Conservation (phyloP, 2,797 vertebrate species). For the Alectoris magna region DNA sequence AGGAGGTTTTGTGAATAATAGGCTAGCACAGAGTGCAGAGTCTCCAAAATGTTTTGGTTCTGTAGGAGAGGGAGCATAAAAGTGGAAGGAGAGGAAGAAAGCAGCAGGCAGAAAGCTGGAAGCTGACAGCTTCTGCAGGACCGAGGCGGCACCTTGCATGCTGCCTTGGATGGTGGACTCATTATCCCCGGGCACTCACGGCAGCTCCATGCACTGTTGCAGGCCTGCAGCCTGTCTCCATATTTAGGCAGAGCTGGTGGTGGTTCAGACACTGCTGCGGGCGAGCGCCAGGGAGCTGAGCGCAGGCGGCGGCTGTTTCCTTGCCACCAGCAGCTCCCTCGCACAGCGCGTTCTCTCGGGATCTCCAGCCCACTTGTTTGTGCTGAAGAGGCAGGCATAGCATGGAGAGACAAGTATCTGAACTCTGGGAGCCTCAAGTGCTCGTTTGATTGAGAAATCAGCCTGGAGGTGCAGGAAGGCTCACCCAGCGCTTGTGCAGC, state of each 20-base stretch:
- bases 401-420: conserved; percentile 46
- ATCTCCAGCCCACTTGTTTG: conserved; percentile 38
- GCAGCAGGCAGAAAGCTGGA: neutral
- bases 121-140: neutral
- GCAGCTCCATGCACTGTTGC: neutral
- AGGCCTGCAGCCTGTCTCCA: conserved; percentile 24
- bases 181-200: neutral
- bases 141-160: neutral
- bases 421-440: conserved; percentile 51
- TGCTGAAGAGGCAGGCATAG: conserved; percentile 26
- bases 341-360: neutral
- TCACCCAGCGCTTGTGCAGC: conserved; percentile 15
- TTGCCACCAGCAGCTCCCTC: neutral
- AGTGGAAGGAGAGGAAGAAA: neutral
- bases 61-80: neutral
- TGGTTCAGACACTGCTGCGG: conserved; percentile 29
- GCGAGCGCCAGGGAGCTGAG: neutral
- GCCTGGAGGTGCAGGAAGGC: neutral
- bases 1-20: conserved; percentile 58
- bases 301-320: conserved; percentile 9
- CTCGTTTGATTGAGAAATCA: conserved; percentile 59
- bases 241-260: conserved; percentile 38
- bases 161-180: neutral
- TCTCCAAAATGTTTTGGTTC: conserved; percentile 42
- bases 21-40: neutral